Base-by-base conservation (phyloP, 2,888 invertebrate species). In the Lobophora halterata region DNA sequence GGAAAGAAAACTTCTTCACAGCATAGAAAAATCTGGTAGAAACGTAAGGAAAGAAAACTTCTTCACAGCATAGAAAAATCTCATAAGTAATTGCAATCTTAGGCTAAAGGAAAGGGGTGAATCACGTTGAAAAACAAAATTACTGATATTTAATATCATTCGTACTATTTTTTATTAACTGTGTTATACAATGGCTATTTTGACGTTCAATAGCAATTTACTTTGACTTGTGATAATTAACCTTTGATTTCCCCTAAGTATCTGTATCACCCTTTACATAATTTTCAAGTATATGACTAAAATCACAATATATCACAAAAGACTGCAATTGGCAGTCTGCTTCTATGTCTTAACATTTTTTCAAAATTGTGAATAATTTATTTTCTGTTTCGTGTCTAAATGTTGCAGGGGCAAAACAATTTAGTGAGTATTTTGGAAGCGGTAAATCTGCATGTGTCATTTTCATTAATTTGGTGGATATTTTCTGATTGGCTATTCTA, bases 381-480 rank as follows among this genome's bases (percentile, higher is more conserved):
- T 55, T 73, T 69, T 69, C 65, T 70, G 65, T 70, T 61, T 69
- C 68, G 65, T 80, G 66, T 77, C 79, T 79, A 66, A 78, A 77
- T 82, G 76, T 87, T 88, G 43, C 88, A 88, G 88, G 88, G 86
- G 49, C 86, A 81, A 80, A 85, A 88, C 73, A 88, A 80, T 68
- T 79, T 88, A 81, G 88, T 88, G 77, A 88, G 88, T 88, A 86
- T 75, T 64, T 49, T 57, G 55, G 58, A 52, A 57, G 64, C 65
- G 79, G 81, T 78, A 79, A 80, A 65, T 63, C 26, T 65, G 79
- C 77, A 75, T 80, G 79, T 37, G 20, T 50, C 42, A 45, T 38
- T 37, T n/a, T 41, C 41, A 44, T 49, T 28, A 32, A 31, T 41
- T 49, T 49, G 44, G 44, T 42, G 36, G 21, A 30, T 10, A n/a